Percentiles rank a stretch among this genome's conserved stretches.
Evolutionary conservation across 2,797 vertebrate species (phyloP).

Genomic region (Enteromius thamalakanensis): DNA sequence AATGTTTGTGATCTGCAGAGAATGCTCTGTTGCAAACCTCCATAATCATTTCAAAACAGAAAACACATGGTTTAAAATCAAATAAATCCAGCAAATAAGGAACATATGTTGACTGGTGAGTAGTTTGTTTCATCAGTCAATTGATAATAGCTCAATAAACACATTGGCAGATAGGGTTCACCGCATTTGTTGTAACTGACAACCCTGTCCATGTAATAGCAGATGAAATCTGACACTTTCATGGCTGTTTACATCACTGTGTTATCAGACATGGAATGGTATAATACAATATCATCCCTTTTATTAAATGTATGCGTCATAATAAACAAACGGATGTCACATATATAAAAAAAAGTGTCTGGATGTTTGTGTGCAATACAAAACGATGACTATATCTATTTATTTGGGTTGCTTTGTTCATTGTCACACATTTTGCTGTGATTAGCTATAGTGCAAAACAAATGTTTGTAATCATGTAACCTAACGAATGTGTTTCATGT

Average conservation of each 20-base stretch:
- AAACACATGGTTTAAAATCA: slow-evolving; percentile 21
- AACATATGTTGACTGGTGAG: slow-evolving; percentile 37
- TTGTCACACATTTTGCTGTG: neutral
- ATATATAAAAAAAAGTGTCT: slow-evolving; percentile 9
- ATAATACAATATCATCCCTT: neutral
- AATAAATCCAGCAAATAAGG: slow-evolving; percentile 23
- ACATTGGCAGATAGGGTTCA: slow-evolving; percentile 29
- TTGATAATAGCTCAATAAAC: slow-evolving; percentile 40
- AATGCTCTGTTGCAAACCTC: slow-evolving; percentile 5
- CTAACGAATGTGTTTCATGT: neutral
- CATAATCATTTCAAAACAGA: slow-evolving; percentile 23
- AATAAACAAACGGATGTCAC: neutral
- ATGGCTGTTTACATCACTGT: slow-evolving; percentile 3
- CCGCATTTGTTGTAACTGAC: slow-evolving; percentile 18
- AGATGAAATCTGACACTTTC: slow-evolving; percentile 29
- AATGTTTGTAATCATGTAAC: neutral
- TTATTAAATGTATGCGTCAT: neutral
- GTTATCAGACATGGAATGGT: slow-evolving; percentile 7
- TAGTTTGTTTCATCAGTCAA: slow-evolving; percentile 26
- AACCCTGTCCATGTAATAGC: slow-evolving; percentile 6
- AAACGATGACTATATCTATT: neutral
- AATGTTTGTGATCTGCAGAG: neutral
- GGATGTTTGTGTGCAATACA: neutral
- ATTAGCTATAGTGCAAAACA: neutral
- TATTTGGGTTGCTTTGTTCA: slow-evolving; percentile 4